A percentile compares a stretch with the other conserved stretches of the same genome.
phyloP scores from a whole-genome alignment of 2,888 invertebrate genomes.

The Aspidiotus destructor region DNA sequence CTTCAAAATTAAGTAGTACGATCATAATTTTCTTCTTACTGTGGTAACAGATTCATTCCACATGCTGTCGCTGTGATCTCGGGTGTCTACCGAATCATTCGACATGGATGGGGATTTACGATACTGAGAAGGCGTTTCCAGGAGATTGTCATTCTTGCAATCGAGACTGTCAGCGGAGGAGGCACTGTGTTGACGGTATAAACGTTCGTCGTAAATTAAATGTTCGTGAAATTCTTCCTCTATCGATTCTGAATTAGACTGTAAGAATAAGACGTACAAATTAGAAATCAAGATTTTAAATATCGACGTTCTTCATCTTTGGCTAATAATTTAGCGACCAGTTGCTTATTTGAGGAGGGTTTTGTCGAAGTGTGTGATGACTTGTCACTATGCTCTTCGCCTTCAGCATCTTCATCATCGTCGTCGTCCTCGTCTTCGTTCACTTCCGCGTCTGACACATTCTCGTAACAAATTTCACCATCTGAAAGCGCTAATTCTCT shows the following conservation, averaged over 20 bases:
- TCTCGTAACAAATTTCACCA: slow-evolving; percentile 42
- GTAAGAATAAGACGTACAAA: not conserved
- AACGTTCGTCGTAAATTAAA: slow-evolving; percentile 50
- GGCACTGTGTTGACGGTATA: slow-evolving; percentile 55
- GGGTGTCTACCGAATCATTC: slow-evolving; percentile 72
- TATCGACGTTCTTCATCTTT: not conserved
- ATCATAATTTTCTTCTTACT: slow-evolving; percentile 31
- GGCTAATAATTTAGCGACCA: slow-evolving; percentile 1
- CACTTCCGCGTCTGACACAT: slow-evolving; percentile 21
- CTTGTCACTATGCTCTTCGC: slow-evolving; percentile 26
- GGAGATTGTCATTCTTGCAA: slow-evolving; percentile 30
- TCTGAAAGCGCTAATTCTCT: slow-evolving; percentile 43
- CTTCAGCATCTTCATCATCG: not conserved
- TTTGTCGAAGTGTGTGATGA: slow-evolving; percentile 31
- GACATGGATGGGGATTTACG: slow-evolving; percentile 63
- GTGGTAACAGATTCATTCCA: slow-evolving; percentile 73
- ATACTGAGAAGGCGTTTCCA: slow-evolving; percentile 8
- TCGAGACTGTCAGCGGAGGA: slow-evolving; percentile 53
- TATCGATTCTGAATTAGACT: slow-evolving; percentile 39
- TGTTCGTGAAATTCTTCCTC: slow-evolving; percentile 69
- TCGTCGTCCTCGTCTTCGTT: not conserved
- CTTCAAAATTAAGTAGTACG: too few species aligned
- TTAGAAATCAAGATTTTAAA: not conserved
- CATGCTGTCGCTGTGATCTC: slow-evolving; percentile 76
- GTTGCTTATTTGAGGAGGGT: slow-evolving; percentile 31